Conservation (phyloP, 92 coral and sea anemone species). For the Zoanthus solanderi region DNA sequence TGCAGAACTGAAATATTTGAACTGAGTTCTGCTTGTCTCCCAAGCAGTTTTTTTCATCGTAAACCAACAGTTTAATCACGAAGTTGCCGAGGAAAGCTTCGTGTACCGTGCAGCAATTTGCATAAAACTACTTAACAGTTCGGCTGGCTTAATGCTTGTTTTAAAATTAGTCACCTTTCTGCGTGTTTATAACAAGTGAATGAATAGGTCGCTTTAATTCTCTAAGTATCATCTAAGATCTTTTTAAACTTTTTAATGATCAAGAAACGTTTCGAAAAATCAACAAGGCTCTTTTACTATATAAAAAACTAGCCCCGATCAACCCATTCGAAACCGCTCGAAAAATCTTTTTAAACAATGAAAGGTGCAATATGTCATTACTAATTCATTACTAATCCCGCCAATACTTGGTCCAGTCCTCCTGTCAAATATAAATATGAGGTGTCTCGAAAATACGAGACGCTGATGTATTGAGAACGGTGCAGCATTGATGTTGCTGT, state of each 20-base stretch:
- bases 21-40: constrained; percentile 42
- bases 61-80: constrained; percentile 26
- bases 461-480: too few relatives aligned
- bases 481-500: too few relatives aligned
- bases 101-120: constrained; percentile 25
- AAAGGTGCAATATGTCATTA: too few relatives aligned
- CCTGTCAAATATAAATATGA: too few relatives aligned
- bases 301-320: too few relatives aligned
- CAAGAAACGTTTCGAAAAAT: background rate
- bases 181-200: constrained; percentile 20
- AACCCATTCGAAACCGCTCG: too few relatives aligned
- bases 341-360: too few relatives aligned
- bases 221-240: background rate
- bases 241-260: background rate
- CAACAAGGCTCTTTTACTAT: too few relatives aligned
- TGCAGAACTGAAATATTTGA: constrained; percentile 10
- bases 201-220: constrained; percentile 15
- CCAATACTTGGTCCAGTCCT: too few relatives aligned
- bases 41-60: constrained; percentile 12
- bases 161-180: constrained; percentile 21
- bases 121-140: constrained; percentile 25
- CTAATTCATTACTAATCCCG: too few relatives aligned
- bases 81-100: constrained; percentile 39
- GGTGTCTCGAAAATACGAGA: too few relatives aligned
- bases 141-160: constrained; percentile 14